Conservation (phyloP, 2,797 vertebrate genomes). For the Rhabdophis nuchalis region DNA sequence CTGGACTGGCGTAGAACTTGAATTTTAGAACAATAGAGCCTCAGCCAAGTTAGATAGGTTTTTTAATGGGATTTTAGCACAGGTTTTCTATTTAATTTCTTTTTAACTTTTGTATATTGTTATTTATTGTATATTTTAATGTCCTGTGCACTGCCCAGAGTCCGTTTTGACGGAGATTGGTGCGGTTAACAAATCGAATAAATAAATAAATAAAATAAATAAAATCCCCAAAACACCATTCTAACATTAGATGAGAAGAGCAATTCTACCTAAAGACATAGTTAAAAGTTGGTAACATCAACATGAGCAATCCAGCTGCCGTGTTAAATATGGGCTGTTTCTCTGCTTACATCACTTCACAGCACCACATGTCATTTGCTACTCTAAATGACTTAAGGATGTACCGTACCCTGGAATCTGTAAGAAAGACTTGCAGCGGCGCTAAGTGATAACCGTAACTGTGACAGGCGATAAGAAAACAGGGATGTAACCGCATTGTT, state of each 20-base stretch:
- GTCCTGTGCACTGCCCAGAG: too few relatives aligned
- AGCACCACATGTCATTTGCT: slow-evolving; percentile 4
- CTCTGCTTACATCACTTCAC: not conserved
- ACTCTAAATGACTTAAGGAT: not conserved
- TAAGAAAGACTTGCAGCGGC: not conserved
- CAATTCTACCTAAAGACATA: not conserved
- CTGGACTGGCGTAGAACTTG: too few relatives aligned
- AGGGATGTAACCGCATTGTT: not conserved
- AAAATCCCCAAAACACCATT: not conserved
- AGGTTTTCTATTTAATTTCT: too few relatives aligned
- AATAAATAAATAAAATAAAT: not conserved
- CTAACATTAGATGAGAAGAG: not conserved
- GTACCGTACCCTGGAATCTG: not conserved
- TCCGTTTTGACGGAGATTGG: too few relatives aligned
- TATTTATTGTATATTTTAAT: too few relatives aligned
- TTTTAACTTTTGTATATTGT: too few relatives aligned
- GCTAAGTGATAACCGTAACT: not conserved
- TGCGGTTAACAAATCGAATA: too few relatives aligned
- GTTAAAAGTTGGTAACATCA: not conserved
- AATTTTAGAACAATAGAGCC: too few relatives aligned
- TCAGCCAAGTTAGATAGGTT: too few relatives aligned
- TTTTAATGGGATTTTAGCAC: too few relatives aligned
- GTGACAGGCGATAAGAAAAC: slow-evolving; percentile 15
- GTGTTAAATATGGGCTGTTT: not conserved
- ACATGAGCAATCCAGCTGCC: not conserved